These are phyloP conservation scores for Sicus ferrugineus DNA, from an alignment of 2,888 invertebrate species.

Conservation along the genomic window DNA sequence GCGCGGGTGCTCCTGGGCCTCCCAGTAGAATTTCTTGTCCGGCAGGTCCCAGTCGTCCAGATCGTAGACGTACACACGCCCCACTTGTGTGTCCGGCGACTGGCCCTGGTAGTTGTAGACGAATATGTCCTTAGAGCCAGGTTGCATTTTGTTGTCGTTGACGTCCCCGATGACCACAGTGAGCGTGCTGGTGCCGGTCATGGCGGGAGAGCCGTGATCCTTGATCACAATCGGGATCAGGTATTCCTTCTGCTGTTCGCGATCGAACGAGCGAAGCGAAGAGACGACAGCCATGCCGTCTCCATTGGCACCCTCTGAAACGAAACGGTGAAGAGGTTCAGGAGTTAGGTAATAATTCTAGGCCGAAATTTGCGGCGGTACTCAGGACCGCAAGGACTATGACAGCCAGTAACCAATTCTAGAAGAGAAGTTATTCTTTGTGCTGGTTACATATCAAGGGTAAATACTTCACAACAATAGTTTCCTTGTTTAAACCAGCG, in stretches of 20 bases:
- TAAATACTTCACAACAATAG: too few species aligned
- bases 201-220: conserved; percentile 95
- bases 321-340: too few species aligned
- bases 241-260: conserved; percentile 96
- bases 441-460: too few species aligned
- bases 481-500: too few species aligned
- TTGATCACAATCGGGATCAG: conserved; percentile 96
- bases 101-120: conserved; percentile 96
- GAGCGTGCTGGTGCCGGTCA: conserved; percentile 94
- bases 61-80: conserved; percentile 96
- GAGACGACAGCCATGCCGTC: conserved; percentile 98
- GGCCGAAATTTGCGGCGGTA: too few species aligned
- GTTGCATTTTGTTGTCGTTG: conserved; percentile 98
- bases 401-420: too few species aligned
- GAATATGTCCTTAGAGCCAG: conserved; percentile 95
- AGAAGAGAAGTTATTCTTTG: too few species aligned
- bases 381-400: too few species aligned
- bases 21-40: conserved; percentile 97
- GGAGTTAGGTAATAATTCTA: too few species aligned
- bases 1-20: conserved; percentile 82
- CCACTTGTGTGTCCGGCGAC: conserved; percentile 89
- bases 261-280: conserved; percentile 89
- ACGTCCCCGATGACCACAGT: conserved; percentile 97
- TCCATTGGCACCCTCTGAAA: conserved; percentile 95
- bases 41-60: conserved; percentile 98